Evolutionary conservation across 2,888 invertebrate species (phyloP), one percentile per base, ranked within the genome.

Genomic region (Orchesellides sinensis): DNA sequence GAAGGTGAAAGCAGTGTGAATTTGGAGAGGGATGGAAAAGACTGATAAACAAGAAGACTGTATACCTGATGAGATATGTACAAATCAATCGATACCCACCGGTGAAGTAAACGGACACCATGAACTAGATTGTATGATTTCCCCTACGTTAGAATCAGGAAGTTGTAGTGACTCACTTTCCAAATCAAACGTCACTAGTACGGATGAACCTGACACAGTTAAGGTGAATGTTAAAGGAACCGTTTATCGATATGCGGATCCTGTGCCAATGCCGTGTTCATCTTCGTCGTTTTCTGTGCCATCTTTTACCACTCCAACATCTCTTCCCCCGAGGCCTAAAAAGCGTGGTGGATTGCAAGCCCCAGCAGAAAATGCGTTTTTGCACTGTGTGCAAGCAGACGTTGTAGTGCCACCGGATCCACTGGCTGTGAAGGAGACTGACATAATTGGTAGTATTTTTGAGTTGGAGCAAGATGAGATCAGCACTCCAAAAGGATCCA

Each of bases 401-500:
- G 40, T 72, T 12, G 59, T 59, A 14, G 56, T 6, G 10, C 32
- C 21, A 59, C 32, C 32, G 2, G 72, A 35, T 59, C 40, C 6
- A 17, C n/a, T n/a, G n/a, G n/a, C n/a, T n/a, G 32, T 61, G 29
- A 47, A 32, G 1, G 69, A 54, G 23, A n/a, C 8, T 47, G 63
- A 61, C 19, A 61, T 73, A 19, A 47, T 14, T 47, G 73, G 73
- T n/a, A 61, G 73, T 14, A 66, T 66, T 45, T 66, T 47, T 12
- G 66, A 66, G 25, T 47, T 66, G 25, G 66, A 66, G 17, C 47
- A 66, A 45, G 66, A 45, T 23, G 61, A 61, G 19, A 61, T 61
- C 32, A 69, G 69, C 2, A 78, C 78, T 0, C 78, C 78, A 3
- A 78, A 78, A 35, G 78, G 78, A 0, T 21, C 78, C 2, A 17